Evolutionary conservation across 2,797 vertebrate genomes (phyloP).

Genomic region (Pantherophis alleghaniensis): DNA sequence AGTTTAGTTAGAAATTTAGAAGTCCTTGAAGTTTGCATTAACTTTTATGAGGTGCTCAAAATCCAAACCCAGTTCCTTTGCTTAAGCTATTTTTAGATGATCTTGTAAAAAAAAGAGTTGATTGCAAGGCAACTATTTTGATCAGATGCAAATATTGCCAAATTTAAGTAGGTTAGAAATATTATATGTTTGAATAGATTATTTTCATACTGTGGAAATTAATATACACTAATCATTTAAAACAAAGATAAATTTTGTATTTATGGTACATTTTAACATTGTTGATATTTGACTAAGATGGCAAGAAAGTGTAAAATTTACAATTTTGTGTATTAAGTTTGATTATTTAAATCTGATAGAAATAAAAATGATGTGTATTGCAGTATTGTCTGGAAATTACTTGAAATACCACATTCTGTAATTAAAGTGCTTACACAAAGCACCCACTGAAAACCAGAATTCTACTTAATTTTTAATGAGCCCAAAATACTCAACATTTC

Average conservation of each 20-base stretch:
- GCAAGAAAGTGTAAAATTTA: background rate
- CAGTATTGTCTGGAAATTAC: background rate
- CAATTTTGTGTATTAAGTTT: background rate
- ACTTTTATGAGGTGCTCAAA: background rate
- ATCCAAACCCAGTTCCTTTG: background rate
- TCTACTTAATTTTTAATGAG: background rate
- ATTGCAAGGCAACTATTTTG: background rate
- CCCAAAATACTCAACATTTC: background rate
- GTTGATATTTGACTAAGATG: background rate
- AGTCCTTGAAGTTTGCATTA: background rate
- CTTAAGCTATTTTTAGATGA: fast-evolving
- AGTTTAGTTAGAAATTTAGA: background rate
- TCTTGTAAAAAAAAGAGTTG: background rate
- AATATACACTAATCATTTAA: background rate
- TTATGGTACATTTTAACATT: background rate
- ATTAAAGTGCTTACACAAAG: background rate
- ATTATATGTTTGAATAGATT: background rate
- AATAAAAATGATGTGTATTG: background rate
- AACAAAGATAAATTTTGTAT: background rate
- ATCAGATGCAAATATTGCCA: background rate
- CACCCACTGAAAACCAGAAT: background rate
- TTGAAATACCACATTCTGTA: background rate
- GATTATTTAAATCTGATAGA: background rate
- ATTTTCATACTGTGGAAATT: background rate
- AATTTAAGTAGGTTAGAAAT: background rate